Evolutionary conservation across 2,888 invertebrate species (phyloP).

Genomic region (Apamea sordens): DNA sequence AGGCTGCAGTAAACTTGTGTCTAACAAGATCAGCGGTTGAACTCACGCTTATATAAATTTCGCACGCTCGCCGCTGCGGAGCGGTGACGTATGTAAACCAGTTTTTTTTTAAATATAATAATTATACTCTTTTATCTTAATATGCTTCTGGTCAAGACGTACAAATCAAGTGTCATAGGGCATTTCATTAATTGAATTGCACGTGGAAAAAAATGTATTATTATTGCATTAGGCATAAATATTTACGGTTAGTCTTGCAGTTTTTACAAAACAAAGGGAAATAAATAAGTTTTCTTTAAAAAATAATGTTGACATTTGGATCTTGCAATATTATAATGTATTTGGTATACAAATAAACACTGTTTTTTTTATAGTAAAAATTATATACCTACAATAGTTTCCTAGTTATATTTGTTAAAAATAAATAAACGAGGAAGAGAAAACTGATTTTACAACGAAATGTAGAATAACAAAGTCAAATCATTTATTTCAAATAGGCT

Average conservation of each 20-base stretch:
- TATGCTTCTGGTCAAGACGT: constrained; percentile 36
- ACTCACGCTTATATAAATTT: constrained; percentile 72
- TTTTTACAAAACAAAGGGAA: not conserved
- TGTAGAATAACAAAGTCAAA: not conserved
- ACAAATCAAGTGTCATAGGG: constrained; percentile 34
- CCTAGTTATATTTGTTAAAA: not conserved
- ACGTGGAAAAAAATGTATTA: constrained; percentile 10
- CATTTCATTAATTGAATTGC: constrained; percentile 10
- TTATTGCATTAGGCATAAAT: not conserved
- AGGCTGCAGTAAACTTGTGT: constrained; percentile 58
- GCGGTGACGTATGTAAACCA: constrained; percentile 58
- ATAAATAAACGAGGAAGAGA: not conserved
- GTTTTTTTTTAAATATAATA: constrained; percentile 48
- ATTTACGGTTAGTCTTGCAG: no score
- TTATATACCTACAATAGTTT: not conserved
- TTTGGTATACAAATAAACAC: not conserved
- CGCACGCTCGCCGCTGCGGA: constrained; percentile 58
- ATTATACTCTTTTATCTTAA: constrained; percentile 46
- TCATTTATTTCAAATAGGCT: not conserved
- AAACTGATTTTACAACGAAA: not conserved
- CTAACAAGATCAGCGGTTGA: constrained; percentile 63
- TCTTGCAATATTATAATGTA: not conserved
- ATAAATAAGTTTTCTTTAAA: no score
- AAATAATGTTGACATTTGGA: not conserved
- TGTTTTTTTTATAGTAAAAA: no score